Evolutionary conservation across 2,797 vertebrate species (phyloP), one percentile per base, ranked within the genome.

Genomic region (Thalassophryne amazonica): DNA sequence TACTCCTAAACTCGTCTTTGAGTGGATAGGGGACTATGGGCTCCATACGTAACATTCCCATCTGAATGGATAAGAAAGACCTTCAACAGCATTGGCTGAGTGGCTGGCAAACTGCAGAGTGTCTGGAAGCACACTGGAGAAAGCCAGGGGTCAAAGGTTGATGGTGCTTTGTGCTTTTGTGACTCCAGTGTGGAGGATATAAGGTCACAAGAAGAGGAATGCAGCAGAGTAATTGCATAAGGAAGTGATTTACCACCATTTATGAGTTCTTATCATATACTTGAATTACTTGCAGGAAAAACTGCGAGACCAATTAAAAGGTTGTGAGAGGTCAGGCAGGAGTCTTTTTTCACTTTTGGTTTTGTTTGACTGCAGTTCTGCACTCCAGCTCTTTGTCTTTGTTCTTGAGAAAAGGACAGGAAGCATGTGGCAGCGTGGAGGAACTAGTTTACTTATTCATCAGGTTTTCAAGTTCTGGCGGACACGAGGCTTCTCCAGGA

Each of bases 401-500:
- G 58, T 72, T 81, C 56, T 50, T 28, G 60, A 46, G 52, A 49
- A 62, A 59, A 64, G 64, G 59, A 82, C 77, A 80, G 81, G 76
- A 85, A 80, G 80, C 65, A 61, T 68, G 53, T 43, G 64, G 64
- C 61, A 60, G 45, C 61, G 60, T 63, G 60, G 54, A 71, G 67
- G 81, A 85, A 81, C 65, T 67, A 40, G 52, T 80, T 88, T 85
- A 88, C 77, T 87, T 82, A 87, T 86, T 86, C 79, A 88, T 88
- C 83, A 74, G 77, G 64, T 84, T 81, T 83, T 75, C 73, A 61
- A 72, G 72, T 84, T 79, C 42, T 32, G 34, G 63, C 45, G 52
- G 72, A 80, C 42, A 45, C 78, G 40, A 64, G 75, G 72, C 70
- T 86, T 79, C 76, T 66, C 56, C 10, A 68, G 61, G 72, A 82